Percentiles rank a stretch among this genome's conserved stretches.
phyloP scores from a whole-genome alignment of 2,888 invertebrate species.

The Pseudococcus jackbeardsleyi region DNA sequence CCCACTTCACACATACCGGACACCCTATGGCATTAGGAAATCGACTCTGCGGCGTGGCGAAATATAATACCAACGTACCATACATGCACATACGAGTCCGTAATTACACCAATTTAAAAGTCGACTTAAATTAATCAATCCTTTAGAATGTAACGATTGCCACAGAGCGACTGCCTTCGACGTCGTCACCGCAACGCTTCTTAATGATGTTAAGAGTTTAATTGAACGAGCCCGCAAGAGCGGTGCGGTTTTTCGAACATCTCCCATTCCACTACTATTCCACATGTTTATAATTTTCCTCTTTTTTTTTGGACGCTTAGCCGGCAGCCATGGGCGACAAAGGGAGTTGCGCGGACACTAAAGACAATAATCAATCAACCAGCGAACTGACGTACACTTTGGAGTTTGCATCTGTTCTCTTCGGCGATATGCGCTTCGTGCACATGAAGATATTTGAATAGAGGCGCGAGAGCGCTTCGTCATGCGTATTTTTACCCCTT shows the following conservation, averaged over 20 bases:
- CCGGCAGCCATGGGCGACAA: constrained; percentile 1
- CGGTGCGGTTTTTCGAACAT: neutral
- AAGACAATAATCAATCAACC: constrained; percentile 23
- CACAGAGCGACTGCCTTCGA: neutral
- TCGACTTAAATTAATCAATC: constrained; percentile 33
- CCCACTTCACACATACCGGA: constrained; percentile 14
- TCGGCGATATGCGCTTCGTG: neutral
- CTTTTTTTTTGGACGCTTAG: neutral
- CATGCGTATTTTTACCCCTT: neutral
- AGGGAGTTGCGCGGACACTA: neutral
- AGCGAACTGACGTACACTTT: neutral
- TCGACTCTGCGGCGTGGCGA: neutral
- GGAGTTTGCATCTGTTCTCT: neutral
- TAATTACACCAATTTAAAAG: constrained; percentile 27
- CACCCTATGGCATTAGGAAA: neutral
- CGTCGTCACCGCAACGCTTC: too few relatives aligned
- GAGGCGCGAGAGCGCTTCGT: constrained; percentile 17
- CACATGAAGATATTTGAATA: constrained; percentile 18
- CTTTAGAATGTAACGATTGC: constrained; percentile 11
- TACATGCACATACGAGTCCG: neutral
- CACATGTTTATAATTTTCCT: constrained; percentile 1
- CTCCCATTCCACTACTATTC: neutral
- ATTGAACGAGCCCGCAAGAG: neutral
- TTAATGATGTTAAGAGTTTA: constrained; percentile 26
- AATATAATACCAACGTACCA: neutral